Evolutionary conservation across 2,888 invertebrate species (phyloP), one percentile per base, ranked within the genome.

Genomic region (Ectemnius continuus): DNA sequence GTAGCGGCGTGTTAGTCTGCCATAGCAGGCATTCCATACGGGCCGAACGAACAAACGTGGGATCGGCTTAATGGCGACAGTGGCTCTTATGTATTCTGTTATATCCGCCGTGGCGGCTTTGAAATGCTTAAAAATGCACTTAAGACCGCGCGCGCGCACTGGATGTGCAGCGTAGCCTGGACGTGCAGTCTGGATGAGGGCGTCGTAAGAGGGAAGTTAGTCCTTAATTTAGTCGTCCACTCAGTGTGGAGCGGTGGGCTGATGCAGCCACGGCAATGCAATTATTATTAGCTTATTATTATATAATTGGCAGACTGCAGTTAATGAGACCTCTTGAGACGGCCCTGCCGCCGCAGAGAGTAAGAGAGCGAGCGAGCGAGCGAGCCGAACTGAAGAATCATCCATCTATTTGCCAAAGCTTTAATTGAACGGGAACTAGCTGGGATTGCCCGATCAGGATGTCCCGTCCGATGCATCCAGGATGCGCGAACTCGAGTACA

Each of bases 271-370:
- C 85, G 82, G 85, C 86, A 86, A 88, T 89, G 89, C 89, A 89
- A 90, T 90, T 90, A 89, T 90, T 90, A 89, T 88, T 87, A 87
- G 88, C 89, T 89, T 89, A 89, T 90, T 89, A 89, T 90, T 89
- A 88, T 88, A 89, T 90, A 90, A 90, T 90, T 90, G 88, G 84
- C 85, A 83, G 80, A 84, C 84, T 81, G 82, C 84, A 82, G 87
- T 86, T 90, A 90, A 89, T 89, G 88, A 89, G 87, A 85, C 88
- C 89, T 89, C 90, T 90, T 86, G 89, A 90, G 90, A 90, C 90
- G 86, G 86, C 36, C 36, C 36, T 11, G 36, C 82, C 82, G 80
- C 81, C 71, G 61, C 63, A 23, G 23, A 23, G 23, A 23, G 23
- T 23, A 23, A 23, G 23, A 23, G 80, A 77, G 14, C 16, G 76